Conservation (phyloP, 2,113 vertebrate genomes). For the Tychaedon coryphoeus region DNA sequence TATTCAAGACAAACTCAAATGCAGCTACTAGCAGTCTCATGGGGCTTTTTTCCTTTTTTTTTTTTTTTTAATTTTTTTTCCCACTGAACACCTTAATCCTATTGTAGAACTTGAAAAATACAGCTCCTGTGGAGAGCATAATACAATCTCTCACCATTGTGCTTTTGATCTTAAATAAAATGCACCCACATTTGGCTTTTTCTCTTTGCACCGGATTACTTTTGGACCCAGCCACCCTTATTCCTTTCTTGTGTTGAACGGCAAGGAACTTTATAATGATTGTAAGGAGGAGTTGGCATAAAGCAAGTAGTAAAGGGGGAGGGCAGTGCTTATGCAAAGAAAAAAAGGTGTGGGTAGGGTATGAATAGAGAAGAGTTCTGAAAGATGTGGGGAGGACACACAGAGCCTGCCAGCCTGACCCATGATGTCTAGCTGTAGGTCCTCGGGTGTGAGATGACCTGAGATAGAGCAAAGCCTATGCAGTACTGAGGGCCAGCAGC, state of each 20-base stretch:
- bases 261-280: not conserved
- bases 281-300: not conserved
- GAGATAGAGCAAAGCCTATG: rapidly evolving
- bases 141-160: slow-evolving; percentile 46
- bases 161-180: slow-evolving; percentile 58
- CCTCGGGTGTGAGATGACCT: not conserved
- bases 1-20: not conserved
- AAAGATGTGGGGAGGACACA: not conserved
- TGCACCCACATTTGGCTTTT: slow-evolving; percentile 9
- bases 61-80: not conserved
- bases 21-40: not conserved
- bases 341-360: not conserved
- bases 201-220: slow-evolving; percentile 1
- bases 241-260: slow-evolving; percentile 42
- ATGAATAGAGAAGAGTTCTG: not conserved
- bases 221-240: not conserved
- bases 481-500: not conserved
- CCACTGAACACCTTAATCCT: slow-evolving; percentile 54
- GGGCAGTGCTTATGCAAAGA: not conserved
- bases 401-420: not conserved
- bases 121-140: slow-evolving; percentile 44
- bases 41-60: not conserved
- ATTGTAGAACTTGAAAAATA: slow-evolving; percentile 46
- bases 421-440: not conserved
- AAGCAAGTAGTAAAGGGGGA: not conserved